Evolutionary conservation across 2,888 invertebrate species (phyloP).

Genomic region (Conistra vaccinii): DNA sequence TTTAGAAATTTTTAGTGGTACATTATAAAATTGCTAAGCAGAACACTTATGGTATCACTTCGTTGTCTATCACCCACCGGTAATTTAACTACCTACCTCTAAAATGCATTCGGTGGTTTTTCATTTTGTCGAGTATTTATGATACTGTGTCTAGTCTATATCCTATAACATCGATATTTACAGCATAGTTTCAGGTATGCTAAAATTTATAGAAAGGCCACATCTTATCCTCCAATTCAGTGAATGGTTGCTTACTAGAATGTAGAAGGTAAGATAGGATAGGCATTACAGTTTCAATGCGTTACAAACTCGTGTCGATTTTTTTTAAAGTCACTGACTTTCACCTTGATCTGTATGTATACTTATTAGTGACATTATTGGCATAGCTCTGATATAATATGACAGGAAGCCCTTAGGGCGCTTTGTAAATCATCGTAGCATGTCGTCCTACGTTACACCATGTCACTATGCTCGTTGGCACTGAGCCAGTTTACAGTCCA

Average conservation of each 20-base stretch:
- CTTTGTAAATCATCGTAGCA: conserved; percentile 62
- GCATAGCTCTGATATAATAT: conserved; percentile 5
- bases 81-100: background rate
- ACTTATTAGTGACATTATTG: background rate
- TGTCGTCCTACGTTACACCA: conserved; percentile 77
- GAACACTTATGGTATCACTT: background rate
- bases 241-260: background rate
- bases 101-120: background rate
- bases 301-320: background rate
- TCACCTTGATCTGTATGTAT: background rate
- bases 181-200: background rate
- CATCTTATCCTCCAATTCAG: background rate
- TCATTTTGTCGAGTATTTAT: background rate
- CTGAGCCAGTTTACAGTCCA: conserved; percentile 73
- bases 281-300: background rate
- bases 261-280: background rate
- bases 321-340: background rate
- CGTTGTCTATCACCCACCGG: background rate
- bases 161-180: background rate
- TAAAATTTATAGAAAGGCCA: background rate
- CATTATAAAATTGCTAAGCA: background rate
- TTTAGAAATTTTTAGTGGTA: too few relatives aligned
- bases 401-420: conserved; percentile 66
- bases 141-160: background rate
- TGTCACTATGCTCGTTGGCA: conserved; percentile 74